These are phyloP conservation scores for Pygoscelis adeliae DNA, from an alignment of 2,113 vertebrate genomes.

Conservation along the genomic window DNA sequence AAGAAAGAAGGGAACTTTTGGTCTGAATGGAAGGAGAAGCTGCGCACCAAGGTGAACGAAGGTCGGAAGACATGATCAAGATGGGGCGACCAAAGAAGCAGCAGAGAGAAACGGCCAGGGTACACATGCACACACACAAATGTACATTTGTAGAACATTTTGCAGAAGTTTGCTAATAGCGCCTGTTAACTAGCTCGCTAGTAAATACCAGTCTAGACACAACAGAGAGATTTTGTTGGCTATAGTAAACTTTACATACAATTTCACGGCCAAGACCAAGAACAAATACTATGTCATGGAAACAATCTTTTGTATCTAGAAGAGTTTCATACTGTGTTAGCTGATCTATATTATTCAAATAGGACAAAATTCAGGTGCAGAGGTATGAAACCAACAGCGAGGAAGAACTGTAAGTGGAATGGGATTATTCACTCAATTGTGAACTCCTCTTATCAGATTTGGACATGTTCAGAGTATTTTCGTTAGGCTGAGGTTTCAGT, in stretches of 20 bases:
- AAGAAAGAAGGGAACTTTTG: background rate
- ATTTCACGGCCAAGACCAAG: background rate
- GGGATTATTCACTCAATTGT: background rate
- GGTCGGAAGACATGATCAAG: background rate
- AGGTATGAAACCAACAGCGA: background rate
- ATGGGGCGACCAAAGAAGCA: background rate
- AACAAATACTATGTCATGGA: background rate
- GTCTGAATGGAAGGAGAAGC: background rate
- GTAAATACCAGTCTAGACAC: background rate
- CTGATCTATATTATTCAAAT: background rate
- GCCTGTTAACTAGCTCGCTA: background rate
- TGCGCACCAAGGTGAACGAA: rapidly evolving
- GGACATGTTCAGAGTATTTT: background rate
- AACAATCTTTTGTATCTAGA: background rate
- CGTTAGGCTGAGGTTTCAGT: background rate
- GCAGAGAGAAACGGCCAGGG: background rate
- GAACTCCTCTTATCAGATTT: background rate
- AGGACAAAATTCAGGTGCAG: background rate
- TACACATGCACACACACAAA: background rate
- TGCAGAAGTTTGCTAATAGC: background rate
- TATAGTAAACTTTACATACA: background rate
- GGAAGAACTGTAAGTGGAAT: background rate
- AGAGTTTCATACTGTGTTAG: background rate
- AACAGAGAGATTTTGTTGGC: background rate
- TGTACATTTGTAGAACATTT: background rate